Percentiles rank a stretch among this genome's conserved stretches.
Evolutionary conservation across 2,888 invertebrate genomes (phyloP).

Genomic region (Epinotia nisella): DNA sequence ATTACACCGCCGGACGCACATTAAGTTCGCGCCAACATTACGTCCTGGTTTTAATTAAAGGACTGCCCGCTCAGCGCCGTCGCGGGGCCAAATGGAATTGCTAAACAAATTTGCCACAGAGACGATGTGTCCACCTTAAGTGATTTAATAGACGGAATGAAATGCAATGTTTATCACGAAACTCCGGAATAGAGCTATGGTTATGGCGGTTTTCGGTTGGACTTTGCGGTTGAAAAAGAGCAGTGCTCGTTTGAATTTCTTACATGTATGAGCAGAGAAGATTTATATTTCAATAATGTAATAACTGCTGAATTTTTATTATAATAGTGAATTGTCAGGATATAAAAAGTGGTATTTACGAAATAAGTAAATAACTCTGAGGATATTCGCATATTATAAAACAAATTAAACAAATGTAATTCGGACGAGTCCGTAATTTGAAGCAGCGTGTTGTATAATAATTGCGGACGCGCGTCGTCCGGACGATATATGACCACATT

Average conservation of each 20-base stretch:
- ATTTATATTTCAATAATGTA: background rate
- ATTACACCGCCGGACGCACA: constrained; percentile 80
- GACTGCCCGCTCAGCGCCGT: constrained; percentile 75
- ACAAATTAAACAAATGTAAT: constrained; percentile 40
- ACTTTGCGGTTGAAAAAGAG: background rate
- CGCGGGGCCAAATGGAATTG: constrained; percentile 81
- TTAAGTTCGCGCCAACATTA: constrained; percentile 80
- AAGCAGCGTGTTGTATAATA: constrained; percentile 63
- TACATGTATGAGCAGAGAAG: background rate
- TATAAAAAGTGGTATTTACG: background rate
- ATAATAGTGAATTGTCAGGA: background rate
- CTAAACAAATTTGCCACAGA: constrained; percentile 83
- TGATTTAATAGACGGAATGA: constrained; percentile 84
- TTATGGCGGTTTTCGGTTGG: constrained; percentile 17
- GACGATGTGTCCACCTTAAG: constrained; percentile 84
- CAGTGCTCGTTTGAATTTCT: constrained; percentile 1
- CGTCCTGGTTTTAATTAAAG: constrained; percentile 83
- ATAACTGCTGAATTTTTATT: background rate
- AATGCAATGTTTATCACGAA: constrained; percentile 79
- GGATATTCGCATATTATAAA: background rate
- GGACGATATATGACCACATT: constrained; percentile 83
- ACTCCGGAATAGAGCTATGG: constrained; percentile 24
- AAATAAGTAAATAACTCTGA: background rate
- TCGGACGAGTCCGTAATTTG: constrained; percentile 42
- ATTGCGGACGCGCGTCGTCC: constrained; percentile 75